phyloP scores from a whole-genome alignment of 92 coral and sea anemone genomes.

The Siderastrea radians region DNA sequence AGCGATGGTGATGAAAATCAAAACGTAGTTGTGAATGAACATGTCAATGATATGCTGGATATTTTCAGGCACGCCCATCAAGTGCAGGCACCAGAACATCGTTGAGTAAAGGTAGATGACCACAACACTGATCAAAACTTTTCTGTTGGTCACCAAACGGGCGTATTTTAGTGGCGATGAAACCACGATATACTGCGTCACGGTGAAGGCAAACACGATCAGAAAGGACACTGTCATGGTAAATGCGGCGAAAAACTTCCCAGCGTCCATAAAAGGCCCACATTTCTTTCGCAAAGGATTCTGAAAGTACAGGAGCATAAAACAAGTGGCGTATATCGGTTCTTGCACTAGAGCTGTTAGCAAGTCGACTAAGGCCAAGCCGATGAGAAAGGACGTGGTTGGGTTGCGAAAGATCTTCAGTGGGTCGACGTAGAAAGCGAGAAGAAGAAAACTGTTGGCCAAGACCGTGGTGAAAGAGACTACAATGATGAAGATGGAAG shows the following conservation, averaged over 20 bases:
- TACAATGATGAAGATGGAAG: conserved; percentile 13
- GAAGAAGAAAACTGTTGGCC: conserved; percentile 22
- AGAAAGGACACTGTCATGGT: background rate
- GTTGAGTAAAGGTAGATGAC: conserved; percentile 11
- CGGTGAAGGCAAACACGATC: conserved; percentile 1
- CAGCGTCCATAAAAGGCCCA: background rate
- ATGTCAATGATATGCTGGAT: background rate
- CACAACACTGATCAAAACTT: background rate
- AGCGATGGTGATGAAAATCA: background rate
- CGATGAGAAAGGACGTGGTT: conserved; percentile 33
- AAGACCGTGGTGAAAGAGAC: conserved; percentile 7
- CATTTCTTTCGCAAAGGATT: background rate
- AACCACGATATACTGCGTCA: conserved; percentile 28
- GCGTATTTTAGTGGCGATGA: conserved; percentile 33
- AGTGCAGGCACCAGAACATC: background rate
- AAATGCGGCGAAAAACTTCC: background rate
- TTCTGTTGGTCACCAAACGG: conserved; percentile 8
- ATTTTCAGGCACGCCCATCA: conserved; percentile 7
- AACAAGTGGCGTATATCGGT: conserved; percentile 39
- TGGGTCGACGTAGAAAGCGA: conserved; percentile 32
- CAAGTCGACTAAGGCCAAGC: conserved; percentile 42
- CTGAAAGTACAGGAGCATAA: background rate
- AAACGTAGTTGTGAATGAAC: background rate
- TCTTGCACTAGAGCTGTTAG: background rate
- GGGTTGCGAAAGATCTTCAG: conserved; percentile 49